Evolutionary conservation across 2,113 vertebrate species (phyloP).

Genomic region (Oreocharis arfaki): DNA sequence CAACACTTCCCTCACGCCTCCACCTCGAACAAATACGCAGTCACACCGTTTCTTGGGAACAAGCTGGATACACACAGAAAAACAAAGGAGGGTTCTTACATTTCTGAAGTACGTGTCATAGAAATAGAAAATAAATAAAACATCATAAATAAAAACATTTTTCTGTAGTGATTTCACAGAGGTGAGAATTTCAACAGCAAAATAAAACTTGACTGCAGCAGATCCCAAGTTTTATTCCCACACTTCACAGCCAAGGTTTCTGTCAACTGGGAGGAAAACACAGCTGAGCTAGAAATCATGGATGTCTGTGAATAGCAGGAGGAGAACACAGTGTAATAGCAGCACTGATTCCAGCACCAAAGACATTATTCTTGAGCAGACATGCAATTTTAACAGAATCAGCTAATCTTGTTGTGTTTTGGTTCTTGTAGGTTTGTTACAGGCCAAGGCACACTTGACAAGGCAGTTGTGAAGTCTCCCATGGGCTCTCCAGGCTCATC

Average conservation of each 20-base stretch:
- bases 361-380: background rate
- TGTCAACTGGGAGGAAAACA: background rate
- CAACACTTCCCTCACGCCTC: background rate
- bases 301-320: background rate
- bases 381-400: background rate
- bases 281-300: background rate
- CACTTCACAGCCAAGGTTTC: background rate
- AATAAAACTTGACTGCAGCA: background rate
- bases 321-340: background rate
- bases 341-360: background rate
- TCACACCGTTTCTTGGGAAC: slow-evolving; percentile 2
- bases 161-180: background rate
- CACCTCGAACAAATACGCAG: background rate
- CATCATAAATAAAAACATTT: background rate
- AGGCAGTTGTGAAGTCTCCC: background rate
- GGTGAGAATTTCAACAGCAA: background rate
- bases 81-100: slow-evolving; percentile 21
- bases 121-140: slow-evolving; percentile 7
- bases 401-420: background rate
- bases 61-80: background rate
- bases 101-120: background rate
- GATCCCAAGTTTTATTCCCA: background rate
- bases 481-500: background rate
- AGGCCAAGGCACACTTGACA: background rate
- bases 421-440: background rate